phyloP scores from a whole-genome alignment of 2,888 invertebrate genomes.

The Thumatha senex region DNA sequence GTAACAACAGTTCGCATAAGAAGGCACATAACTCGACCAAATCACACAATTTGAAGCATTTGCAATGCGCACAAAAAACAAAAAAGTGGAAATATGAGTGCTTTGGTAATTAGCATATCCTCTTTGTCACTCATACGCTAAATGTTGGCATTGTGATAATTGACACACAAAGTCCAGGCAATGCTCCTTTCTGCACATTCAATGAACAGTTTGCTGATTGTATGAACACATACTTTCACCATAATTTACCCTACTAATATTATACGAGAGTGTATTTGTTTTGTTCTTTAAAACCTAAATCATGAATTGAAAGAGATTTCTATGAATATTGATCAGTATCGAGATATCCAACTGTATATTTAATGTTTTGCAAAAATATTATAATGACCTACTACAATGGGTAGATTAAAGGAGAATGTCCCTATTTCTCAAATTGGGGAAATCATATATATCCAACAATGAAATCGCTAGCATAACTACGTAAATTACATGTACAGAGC shows the following conservation, averaged over 20 bases:
- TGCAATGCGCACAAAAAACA: constrained; percentile 45
- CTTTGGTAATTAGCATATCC: constrained; percentile 66
- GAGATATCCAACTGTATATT: no score
- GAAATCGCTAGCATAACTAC: constrained; percentile 31
- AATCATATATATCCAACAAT: no score
- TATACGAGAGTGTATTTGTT: no score
- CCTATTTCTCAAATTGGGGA: no score
- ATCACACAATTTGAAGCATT: constrained; percentile 28
- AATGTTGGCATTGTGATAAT: constrained; percentile 63
- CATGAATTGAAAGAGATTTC: no score
- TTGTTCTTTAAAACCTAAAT: no score
- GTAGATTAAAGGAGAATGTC: no score
- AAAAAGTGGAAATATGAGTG: constrained; percentile 40
- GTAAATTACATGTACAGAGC: background rate
- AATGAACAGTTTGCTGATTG: background rate
- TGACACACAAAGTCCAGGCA: constrained; percentile 55
- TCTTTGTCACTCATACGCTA: constrained; percentile 71
- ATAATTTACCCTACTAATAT: background rate
- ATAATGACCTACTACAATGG: no score
- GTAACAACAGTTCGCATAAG: no score
- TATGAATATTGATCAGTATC: no score
- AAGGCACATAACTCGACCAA: background rate
- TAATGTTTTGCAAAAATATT: no score
- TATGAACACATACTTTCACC: constrained; percentile 4
- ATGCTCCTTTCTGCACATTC: constrained; percentile 15